Evolutionary conservation across 2,888 invertebrate species (phyloP), one percentile per base, ranked within the genome.

Genomic region (Mythimna vitellina): DNA sequence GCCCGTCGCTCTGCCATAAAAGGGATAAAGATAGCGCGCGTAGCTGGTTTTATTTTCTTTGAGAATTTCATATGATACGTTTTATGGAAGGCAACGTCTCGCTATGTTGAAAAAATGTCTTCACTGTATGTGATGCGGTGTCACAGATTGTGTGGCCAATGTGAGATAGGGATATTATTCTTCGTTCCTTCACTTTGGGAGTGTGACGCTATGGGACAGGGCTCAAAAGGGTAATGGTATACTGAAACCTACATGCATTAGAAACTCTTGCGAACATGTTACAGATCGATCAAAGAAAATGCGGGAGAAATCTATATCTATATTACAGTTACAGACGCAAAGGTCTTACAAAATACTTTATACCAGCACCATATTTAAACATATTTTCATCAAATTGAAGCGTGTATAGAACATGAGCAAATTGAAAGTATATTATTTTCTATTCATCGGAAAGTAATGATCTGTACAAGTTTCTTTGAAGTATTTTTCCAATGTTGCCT

Each of bases 1-100:
- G 84, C 86, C 81, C 83, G 81, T n/a, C 79, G 80, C 74, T 76
- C 69, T 73, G 78, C 77, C 82, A 86, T 87, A 88, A 87, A 88
- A 79, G 80, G 85, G 83, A 89, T 88, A 88, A 87, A 86, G 81
- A 85, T 78, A 73, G 80, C 81, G 71, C 62, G 74, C 75, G 78
- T 80, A 67, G 80, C 84, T 61, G 73, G 80, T 83, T 85, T 85
- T 89, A 88, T 89, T 88, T 89, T 88, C 84, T 84, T 83, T 83
- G 81, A 84, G 86, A 87, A 82, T 89, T 88, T 89, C 88, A 87
- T 87, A 87, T 84, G 86, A 87, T 86, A 86, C 84, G 80, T 84
- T 88, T 88, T 84, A 87, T 82, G 70, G 82, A 77, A 77, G 78
- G 73, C 72, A 53, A 62, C 64, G 60, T 62, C 67, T 69, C 71